Evolutionary conservation across 1,140 invertebrate genomes (phyloP).

Genomic region (Adelges cooleyi): DNA sequence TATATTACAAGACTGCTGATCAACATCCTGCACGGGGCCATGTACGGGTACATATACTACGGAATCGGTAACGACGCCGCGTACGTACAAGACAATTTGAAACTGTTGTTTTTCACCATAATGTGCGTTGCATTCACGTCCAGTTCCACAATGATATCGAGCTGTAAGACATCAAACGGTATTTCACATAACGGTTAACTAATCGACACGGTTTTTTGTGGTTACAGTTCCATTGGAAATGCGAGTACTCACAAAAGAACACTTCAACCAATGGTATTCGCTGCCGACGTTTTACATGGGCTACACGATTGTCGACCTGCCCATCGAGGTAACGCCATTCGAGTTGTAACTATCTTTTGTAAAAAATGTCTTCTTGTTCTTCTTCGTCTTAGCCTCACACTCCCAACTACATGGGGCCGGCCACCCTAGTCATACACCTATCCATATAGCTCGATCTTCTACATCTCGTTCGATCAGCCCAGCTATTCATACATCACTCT

Average conservation of each 20-base stretch:
- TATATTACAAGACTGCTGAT: constrained; percentile 54
- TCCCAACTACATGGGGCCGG: too few relatives aligned
- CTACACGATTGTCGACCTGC: constrained; percentile 71
- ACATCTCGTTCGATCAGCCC: too few relatives aligned
- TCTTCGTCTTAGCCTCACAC: too few relatives aligned
- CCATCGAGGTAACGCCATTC: constrained; percentile 66
- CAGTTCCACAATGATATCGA: constrained; percentile 93
- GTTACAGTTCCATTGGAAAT: constrained; percentile 77
- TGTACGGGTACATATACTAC: constrained; percentile 85
- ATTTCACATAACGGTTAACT: constrained; percentile 31
- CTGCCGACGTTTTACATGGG: constrained; percentile 75
- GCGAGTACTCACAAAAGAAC: constrained; percentile 68
- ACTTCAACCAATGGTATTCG: constrained; percentile 89
- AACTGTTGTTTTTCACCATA: constrained; percentile 87
- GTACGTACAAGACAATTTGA: constrained; percentile 85
- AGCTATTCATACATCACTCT: too few relatives aligned
- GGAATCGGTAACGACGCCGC: constrained; percentile 84
- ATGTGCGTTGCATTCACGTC: constrained; percentile 93
- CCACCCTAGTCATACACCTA: too few relatives aligned
- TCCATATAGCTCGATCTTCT: too few relatives aligned
- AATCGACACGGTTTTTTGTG: constrained; percentile 30
- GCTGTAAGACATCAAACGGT: constrained; percentile 59
- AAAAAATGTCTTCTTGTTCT: too few relatives aligned
- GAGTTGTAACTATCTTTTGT: too few relatives aligned
- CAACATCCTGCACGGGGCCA: constrained; percentile 75